A percentile compares a stretch with the other conserved stretches of the same genome.
Conservation (phyloP, 2,797 vertebrate species). For the Jordanella pulchra region DNA sequence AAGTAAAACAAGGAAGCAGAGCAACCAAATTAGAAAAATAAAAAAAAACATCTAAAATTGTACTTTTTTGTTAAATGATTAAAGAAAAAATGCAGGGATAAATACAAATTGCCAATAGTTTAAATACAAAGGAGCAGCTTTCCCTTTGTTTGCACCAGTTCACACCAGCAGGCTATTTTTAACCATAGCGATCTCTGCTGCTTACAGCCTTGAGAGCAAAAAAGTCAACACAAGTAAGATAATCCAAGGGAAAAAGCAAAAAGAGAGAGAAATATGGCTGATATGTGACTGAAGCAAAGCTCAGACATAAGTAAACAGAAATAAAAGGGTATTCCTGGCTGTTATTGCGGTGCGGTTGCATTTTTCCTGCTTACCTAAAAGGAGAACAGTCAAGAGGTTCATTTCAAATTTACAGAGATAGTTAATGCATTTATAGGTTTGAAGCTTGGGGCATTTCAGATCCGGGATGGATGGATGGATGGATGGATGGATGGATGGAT, state of each 20-base stretch:
- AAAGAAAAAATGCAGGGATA: conserved; percentile 34
- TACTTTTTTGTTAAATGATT: conserved; percentile 40
- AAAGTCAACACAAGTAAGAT: conserved; percentile 56
- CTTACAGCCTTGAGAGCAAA: conserved; percentile 46
- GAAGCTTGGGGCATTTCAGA: conserved; percentile 46
- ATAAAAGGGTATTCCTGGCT: conserved; percentile 9
- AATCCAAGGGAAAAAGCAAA: conserved; percentile 55
- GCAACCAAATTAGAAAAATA: conserved; percentile 38
- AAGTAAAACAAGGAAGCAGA: conserved; percentile 60
- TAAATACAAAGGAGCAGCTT: conserved; percentile 7
- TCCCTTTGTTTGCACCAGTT: conserved; percentile 48
- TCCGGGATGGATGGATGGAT: background rate
- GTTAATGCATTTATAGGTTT: conserved; percentile 31
- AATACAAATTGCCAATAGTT: conserved; percentile 55
- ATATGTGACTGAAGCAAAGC: conserved; percentile 23
- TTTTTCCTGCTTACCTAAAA: conserved; percentile 17
- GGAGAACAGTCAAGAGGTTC: conserved; percentile 40
- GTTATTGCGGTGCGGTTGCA: background rate
- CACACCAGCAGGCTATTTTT: conserved; percentile 60
- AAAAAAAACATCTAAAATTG: conserved; percentile 43
- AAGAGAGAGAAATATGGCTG: background rate
- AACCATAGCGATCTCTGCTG: conserved; percentile 40
- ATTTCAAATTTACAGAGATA: conserved; percentile 39
- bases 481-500: too few species aligned
- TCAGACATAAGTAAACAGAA: conserved; percentile 27